A percentile compares a stretch with the other conserved stretches of the same genome.
Conservation (phyloP, 2,888 invertebrate genomes). For the Caenorhabditis uteleia region DNA sequence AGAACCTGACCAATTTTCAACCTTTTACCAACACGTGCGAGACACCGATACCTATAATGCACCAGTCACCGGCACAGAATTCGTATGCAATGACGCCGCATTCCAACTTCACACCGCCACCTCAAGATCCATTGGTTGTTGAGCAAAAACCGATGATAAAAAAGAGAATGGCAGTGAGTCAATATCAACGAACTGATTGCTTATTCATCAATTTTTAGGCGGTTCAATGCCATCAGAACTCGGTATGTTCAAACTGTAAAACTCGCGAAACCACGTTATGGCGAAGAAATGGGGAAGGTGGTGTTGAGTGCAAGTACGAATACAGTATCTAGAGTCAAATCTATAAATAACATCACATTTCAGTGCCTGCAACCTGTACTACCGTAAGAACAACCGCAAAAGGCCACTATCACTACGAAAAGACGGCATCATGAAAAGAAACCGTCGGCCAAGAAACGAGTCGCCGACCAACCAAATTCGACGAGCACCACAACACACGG, state of each 20-base stretch:
- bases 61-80: slow-evolving; percentile 5
- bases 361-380: slow-evolving; percentile 55
- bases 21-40: slow-evolving; percentile 19
- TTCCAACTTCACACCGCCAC: slow-evolving; percentile 44
- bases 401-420: slow-evolving; percentile 48
- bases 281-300: slow-evolving; percentile 51
- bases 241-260: slow-evolving; percentile 56
- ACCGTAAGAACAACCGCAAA: slow-evolving; percentile 50
- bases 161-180: slow-evolving; percentile 47
- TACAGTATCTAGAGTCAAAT: too few species aligned
- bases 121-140: slow-evolving; percentile 53
- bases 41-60: slow-evolving; percentile 16
- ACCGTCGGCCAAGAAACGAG: slow-evolving; percentile 51
- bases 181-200: not conserved
- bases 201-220: slow-evolving; percentile 39
- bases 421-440: slow-evolving; percentile 52
- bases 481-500: slow-evolving; percentile 34
- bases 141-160: slow-evolving; percentile 39
- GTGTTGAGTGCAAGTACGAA: slow-evolving; percentile 58
- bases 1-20: slow-evolving; percentile 23
- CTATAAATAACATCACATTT: slow-evolving; percentile 6
- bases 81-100: slow-evolving; percentile 24
- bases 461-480: slow-evolving; percentile 32
- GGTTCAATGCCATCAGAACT: slow-evolving; percentile 57
- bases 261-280: slow-evolving; percentile 57